A percentile compares a stretch with the other conserved stretches of the same genome.
phyloP scores from a whole-genome alignment of 2,888 invertebrate genomes.

The Nesidiocoris tenuis region DNA sequence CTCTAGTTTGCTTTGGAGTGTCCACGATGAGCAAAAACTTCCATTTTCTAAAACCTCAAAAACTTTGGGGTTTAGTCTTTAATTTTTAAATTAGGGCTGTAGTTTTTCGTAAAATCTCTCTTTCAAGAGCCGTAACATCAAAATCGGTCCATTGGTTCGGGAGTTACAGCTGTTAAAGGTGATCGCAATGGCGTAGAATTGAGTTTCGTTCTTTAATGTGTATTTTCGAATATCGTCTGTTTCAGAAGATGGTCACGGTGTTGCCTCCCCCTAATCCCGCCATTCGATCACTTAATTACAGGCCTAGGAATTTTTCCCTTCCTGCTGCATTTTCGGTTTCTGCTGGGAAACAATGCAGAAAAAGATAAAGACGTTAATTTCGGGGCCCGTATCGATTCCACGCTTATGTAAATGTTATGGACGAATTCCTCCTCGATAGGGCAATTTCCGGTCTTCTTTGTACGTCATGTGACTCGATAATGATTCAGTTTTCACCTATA shows the following conservation, averaged over 20 bases:
- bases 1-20: no score
- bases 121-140: no score
- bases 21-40: no score
- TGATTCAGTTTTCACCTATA: not conserved
- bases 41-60: no score
- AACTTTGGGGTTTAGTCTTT: no score
- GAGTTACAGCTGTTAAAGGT: no score
- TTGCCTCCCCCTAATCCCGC: not conserved
- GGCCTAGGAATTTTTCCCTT: not conserved
- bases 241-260: not conserved
- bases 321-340: not conserved
- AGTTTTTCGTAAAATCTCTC: no score
- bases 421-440: not conserved
- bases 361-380: not conserved
- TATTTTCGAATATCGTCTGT: no score
- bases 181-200: no score
- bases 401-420: not conserved
- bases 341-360: not conserved
- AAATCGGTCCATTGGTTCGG: no score
- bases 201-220: no score
- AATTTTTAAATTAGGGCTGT: no score
- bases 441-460: not conserved
- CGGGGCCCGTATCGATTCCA: not conserved
- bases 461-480: not conserved
- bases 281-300: not conserved